Conservation (phyloP, 2,113 vertebrate genomes). For the Mohoua ochrocephala region DNA sequence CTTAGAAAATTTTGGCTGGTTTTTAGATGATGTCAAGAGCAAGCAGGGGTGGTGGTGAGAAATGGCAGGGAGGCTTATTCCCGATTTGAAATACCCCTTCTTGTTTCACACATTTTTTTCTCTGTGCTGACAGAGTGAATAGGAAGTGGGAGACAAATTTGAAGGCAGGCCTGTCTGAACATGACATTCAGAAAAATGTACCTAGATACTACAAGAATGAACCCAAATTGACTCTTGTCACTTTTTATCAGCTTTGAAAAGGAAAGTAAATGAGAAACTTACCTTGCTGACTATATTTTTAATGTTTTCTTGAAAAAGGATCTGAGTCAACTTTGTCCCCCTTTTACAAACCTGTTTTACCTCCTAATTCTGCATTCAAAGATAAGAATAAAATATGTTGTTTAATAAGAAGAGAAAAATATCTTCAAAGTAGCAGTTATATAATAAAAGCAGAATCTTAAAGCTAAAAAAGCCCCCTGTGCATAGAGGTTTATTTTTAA, state of each 20-base stretch:
- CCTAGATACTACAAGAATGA: not conserved
- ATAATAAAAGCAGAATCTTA: slow-evolving; percentile 15
- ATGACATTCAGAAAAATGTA: not conserved
- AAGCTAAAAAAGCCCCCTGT: not conserved
- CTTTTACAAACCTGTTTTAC: not conserved
- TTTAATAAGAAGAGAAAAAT: not conserved
- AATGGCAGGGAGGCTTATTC: not conserved
- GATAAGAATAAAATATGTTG: not conserved
- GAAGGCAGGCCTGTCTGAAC: not conserved
- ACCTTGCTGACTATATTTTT: not conserved
- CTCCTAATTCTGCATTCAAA: not conserved
- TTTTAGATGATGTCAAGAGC: not conserved
- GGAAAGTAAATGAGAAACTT: not conserved
- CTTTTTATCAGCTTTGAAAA: not conserved
- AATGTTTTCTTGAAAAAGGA: not conserved
- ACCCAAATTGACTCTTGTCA: not conserved
- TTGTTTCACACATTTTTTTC: not conserved
- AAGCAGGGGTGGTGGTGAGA: not conserved
- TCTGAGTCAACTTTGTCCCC: not conserved
- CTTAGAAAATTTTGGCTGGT: not conserved
- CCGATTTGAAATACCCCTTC: not conserved
- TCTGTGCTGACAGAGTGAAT: not conserved
- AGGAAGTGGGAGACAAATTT: not conserved
- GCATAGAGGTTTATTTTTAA: slow-evolving; percentile 35
- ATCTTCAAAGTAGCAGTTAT: slow-evolving; percentile 18